Base-by-base conservation (phyloP, 2,888 invertebrate genomes). In the Lithophane leautieri region DNA sequence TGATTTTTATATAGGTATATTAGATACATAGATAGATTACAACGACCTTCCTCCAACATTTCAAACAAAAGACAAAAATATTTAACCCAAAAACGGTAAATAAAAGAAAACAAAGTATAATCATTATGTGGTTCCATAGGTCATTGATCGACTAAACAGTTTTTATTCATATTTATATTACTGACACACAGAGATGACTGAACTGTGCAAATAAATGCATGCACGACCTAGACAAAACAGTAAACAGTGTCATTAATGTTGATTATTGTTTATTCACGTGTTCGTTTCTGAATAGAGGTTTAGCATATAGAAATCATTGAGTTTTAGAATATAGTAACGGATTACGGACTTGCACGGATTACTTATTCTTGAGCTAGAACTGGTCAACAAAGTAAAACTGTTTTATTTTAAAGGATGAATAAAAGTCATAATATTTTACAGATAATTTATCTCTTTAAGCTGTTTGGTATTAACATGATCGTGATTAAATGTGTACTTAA, bases 171-270 rank as follows among this genome's bases (percentile, higher is more conserved):
- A 56, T 60, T 25, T 19, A 28, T 42, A 4, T 68, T 67, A 70
- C n/a, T n/a, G n/a, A n/a, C 22, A 47, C 12, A 14, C 8, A 22
- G 9, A 16, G 66, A 70, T 50, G 70, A 81, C 62, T 60, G 70
- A 81, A 84, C 85, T 81, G 65, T 67, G 11, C 62, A 63, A 73
- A 67, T 54, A 63, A 73, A 67, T 54, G 70, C 60, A 61, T 58
- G 47, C 47, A 44, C 62, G 77, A 82, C 78, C 66, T 58, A 67
- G 28, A 62, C 56, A 50, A 61, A 50, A 47, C 9, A 42, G 25
- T 75, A 82, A 82, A 56, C 54, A 78, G 11, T 54, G 25, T 66
- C 19, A 54, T 52, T 25, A 19, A 22, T 63, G 1, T 50, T 34
- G 8, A 34, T 34, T 3, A 40, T 42, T 61, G 12, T 65, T 61